phyloP scores from a whole-genome alignment of 2,888 invertebrate genomes.

The Dicyrtomina minuta region DNA sequence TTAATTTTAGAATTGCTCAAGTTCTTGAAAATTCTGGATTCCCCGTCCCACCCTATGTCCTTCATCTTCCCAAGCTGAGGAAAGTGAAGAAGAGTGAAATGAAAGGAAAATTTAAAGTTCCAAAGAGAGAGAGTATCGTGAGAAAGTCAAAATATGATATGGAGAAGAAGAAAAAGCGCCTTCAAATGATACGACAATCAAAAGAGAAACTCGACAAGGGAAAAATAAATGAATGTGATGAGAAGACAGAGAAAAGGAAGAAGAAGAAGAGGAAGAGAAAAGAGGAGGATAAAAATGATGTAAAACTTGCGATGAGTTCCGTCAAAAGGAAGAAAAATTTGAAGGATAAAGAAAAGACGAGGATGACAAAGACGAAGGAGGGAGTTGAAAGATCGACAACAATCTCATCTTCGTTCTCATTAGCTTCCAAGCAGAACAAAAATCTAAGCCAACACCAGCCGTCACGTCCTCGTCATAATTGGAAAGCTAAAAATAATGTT shows the following conservation, averaged over 20 bases:
- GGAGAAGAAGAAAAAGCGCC: conserved; percentile 49
- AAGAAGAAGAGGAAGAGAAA: conserved; percentile 9
- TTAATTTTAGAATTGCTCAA: conserved; percentile 73
- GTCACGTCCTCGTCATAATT: conserved; percentile 17
- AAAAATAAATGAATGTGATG: conserved; percentile 22
- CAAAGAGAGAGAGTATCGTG: conserved; percentile 66
- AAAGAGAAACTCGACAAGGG: conserved; percentile 26
- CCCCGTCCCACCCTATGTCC: conserved; percentile 86
- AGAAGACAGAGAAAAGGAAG: conserved; percentile 8
- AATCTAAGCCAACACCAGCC: conserved; percentile 3
- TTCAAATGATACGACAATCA: conserved; percentile 35
- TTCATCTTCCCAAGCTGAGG: conserved; percentile 68
- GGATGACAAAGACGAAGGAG: neutral
- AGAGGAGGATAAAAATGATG: neutral
- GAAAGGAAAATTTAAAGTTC: conserved; percentile 51
- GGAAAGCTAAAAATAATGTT: conserved; percentile 22
- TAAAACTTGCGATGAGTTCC: neutral
- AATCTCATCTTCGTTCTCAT: conserved; percentile 14
- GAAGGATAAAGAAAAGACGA: conserved; percentile 13
- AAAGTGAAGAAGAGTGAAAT: conserved; percentile 65
- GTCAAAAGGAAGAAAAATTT: neutral
- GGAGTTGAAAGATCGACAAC: conserved; percentile 11
- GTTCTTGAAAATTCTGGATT: conserved; percentile 90
- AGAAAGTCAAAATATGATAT: conserved; percentile 61
- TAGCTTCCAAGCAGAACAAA: neutral